phyloP scores from a whole-genome alignment of 2,797 vertebrate genomes.

The Cygnus olor region DNA sequence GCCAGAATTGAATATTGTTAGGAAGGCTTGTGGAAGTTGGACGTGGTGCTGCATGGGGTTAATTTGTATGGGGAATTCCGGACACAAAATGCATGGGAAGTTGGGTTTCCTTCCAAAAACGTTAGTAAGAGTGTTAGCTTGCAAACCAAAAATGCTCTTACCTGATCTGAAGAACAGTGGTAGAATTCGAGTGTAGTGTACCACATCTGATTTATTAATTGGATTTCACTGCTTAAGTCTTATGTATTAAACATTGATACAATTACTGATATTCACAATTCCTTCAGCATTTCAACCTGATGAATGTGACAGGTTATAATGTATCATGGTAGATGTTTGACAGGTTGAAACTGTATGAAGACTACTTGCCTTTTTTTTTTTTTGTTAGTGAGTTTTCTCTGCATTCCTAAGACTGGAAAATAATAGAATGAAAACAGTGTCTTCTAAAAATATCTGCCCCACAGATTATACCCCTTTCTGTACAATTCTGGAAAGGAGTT shows the following conservation, averaged over 20 bases:
- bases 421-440: not conserved
- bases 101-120: not conserved
- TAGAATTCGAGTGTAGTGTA: not conserved
- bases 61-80: not conserved
- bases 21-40: not conserved
- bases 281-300: not conserved
- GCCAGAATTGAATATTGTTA: not conserved
- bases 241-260: not conserved
- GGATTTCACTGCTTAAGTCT: not conserved
- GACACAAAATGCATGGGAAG: not conserved
- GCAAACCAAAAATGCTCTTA: not conserved
- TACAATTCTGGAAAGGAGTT: not conserved
- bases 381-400: not conserved
- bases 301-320: not conserved
- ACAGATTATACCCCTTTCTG: not conserved
- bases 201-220: not conserved
- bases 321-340: not conserved
- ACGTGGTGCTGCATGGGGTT: accelerated
- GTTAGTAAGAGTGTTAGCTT: not conserved
- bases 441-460: not conserved
- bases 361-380: not conserved
- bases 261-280: not conserved
- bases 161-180: not conserved
- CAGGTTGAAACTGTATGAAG: not conserved
- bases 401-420: not conserved